These are phyloP conservation scores for Smutsia temminckii DNA, from an alignment of 2,797 vertebrate genomes.

Conservation along the genomic window DNA sequence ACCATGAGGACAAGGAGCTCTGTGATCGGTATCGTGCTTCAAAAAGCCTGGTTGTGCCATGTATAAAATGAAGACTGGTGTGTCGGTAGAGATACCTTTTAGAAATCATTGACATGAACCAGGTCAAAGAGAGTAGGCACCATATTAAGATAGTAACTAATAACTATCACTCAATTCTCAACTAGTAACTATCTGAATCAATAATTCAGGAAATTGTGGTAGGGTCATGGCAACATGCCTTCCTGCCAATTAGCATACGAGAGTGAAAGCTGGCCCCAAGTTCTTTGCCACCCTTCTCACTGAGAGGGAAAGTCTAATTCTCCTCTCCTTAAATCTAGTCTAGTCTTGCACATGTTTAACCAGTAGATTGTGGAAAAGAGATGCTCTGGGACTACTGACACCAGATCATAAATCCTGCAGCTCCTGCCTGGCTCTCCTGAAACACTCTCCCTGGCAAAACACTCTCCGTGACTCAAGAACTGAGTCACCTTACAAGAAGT, in stretches of 20 bases:
- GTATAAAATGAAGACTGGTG: not conserved
- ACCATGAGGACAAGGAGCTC: not conserved
- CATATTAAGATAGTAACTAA: not conserved
- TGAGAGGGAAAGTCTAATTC: not conserved
- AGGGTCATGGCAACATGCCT: not conserved
- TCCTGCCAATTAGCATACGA: not conserved
- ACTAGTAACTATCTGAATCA: not conserved
- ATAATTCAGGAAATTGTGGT: not conserved
- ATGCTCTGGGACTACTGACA: not conserved
- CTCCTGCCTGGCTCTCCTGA: not conserved
- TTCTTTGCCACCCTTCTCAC: not conserved
- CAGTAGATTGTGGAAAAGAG: not conserved
- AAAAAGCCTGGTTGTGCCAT: not conserved
- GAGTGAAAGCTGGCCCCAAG: not conserved
- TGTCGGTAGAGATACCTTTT: not conserved
- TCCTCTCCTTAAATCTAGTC: not conserved
- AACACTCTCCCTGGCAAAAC: not conserved
- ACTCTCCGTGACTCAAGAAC: not conserved
- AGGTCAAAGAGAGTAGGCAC: not conserved
- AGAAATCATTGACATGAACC: not conserved
- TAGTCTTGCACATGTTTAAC: not conserved
- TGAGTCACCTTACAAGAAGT: not conserved
- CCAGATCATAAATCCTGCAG: not conserved
- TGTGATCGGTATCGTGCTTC: not conserved
- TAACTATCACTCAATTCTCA: not conserved